A percentile compares a stretch with the other conserved stretches of the same genome.
These are phyloP conservation scores for Sericinus montela DNA, from an alignment of 2,888 invertebrate genomes.

Conservation along the genomic window DNA sequence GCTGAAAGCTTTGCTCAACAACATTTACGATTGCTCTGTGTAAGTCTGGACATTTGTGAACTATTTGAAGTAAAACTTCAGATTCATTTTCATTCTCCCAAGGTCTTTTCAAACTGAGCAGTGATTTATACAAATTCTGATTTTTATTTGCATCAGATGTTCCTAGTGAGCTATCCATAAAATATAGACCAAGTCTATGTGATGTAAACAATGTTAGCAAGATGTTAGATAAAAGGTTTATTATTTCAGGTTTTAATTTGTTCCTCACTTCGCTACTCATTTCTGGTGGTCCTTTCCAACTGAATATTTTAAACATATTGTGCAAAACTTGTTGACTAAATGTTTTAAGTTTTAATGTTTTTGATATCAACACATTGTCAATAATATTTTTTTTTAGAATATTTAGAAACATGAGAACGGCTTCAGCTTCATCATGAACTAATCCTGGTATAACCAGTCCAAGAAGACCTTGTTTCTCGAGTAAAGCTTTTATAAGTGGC, in stretches of 20 bases:
- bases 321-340: constrained; percentile 85
- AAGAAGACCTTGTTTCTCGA: constrained; percentile 84
- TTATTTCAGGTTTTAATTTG: constrained; percentile 63
- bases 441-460: constrained; percentile 82
- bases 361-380: constrained; percentile 82
- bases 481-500: constrained; percentile 81
- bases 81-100: constrained; percentile 84
- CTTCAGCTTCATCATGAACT: constrained; percentile 82
- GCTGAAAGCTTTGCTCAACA: constrained; percentile 81
- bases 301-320: constrained; percentile 83
- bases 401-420: constrained; percentile 82
- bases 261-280: constrained; percentile 51
- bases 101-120: constrained; percentile 82
- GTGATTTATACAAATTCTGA: constrained; percentile 79
- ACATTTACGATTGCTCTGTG: constrained; percentile 80
- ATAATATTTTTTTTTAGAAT: constrained; percentile 84
- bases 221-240: constrained; percentile 82
- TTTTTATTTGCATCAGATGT: constrained; percentile 80
- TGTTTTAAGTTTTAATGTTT: constrained; percentile 85
- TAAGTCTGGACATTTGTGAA: constrained; percentile 85
- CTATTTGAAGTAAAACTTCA: constrained; percentile 81
- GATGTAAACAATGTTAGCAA: constrained; percentile 87
- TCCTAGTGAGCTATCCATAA: constrained; percentile 83
- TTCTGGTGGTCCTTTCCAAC: constrained; percentile 85
- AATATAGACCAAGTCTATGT: constrained; percentile 87